phyloP scores from a whole-genome alignment of 1,140 invertebrate genomes.

The Wasmannia auropunctata region DNA sequence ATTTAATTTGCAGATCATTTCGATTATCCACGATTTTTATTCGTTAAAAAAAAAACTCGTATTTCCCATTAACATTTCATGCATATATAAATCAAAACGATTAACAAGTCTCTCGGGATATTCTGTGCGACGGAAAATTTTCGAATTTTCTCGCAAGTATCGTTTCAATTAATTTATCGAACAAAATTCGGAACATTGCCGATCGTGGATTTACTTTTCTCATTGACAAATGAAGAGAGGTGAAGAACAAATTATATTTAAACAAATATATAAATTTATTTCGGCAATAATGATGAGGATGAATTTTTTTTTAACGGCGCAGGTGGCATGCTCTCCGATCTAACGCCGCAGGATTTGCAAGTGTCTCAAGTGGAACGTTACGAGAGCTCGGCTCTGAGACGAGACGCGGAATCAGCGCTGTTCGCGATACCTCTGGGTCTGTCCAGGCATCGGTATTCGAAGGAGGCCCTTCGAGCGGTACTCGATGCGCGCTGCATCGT shows the following conservation, averaged over 20 bases:
- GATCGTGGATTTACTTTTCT: background rate
- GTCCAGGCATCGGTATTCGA: constrained; percentile 73
- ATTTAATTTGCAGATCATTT: background rate
- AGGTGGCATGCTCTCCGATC: constrained; percentile 56
- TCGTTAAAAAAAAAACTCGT: background rate
- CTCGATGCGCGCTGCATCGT: constrained; percentile 80
- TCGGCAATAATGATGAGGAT: background rate
- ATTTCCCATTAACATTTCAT: background rate
- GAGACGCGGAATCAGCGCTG: constrained; percentile 75
- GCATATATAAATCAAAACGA: background rate
- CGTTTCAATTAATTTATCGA: background rate
- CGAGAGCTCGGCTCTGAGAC: constrained; percentile 66
- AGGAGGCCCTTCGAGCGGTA: constrained; percentile 74
- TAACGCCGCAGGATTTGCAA: constrained; percentile 58
- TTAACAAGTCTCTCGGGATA: background rate
- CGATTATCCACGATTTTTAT: background rate
- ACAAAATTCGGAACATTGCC: background rate
- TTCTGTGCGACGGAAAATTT: background rate
- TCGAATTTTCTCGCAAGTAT: background rate
- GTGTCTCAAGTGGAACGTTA: constrained; percentile 67
- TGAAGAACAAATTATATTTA: background rate
- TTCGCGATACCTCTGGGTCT: constrained; percentile 69
- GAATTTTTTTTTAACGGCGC: background rate
- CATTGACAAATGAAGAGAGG: background rate
- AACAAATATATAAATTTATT: background rate